Evolutionary conservation across 2,113 vertebrate genomes (phyloP).

Genomic region (Parus major): DNA sequence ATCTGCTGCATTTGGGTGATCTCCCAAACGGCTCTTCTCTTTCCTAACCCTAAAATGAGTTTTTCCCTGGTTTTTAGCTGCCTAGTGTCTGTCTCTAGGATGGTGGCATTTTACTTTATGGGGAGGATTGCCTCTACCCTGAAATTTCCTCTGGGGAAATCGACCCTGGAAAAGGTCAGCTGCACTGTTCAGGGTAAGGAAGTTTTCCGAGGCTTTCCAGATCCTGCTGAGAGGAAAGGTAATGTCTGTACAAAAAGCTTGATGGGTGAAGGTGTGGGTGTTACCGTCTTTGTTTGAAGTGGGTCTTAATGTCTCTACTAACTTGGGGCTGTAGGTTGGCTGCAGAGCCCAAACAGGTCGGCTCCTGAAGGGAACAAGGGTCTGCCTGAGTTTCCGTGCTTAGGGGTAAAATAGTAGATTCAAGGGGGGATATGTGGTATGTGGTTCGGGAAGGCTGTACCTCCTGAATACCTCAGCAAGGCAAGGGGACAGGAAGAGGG

Average conservation of each 20-base stretch:
- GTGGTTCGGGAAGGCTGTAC: accelerated
- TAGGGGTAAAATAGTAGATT: neutral
- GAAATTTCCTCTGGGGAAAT: neutral
- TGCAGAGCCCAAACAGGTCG: neutral
- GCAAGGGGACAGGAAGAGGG: neutral
- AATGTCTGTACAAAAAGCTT: neutral
- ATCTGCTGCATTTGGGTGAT: neutral
- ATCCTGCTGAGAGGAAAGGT: neutral
- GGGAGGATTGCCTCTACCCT: neutral
- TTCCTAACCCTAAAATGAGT: neutral
- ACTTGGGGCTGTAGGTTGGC: neutral
- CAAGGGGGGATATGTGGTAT: too few species aligned
- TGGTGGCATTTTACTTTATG: neutral
- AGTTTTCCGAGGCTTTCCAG: neutral
- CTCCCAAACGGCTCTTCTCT: neutral
- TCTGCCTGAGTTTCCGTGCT: neutral
- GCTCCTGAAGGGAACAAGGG: neutral
- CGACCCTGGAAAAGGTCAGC: neutral
- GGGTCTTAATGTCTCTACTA: too few species aligned
- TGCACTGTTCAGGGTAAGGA: neutral
- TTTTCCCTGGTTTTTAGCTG: neutral
- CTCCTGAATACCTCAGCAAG: neutral
- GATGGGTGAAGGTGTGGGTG: neutral
- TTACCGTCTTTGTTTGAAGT: neutral
- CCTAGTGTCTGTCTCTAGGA: neutral